These are phyloP conservation scores for Melospiza melodia DNA, from an alignment of 2,113 vertebrate species.

Conservation along the genomic window DNA sequence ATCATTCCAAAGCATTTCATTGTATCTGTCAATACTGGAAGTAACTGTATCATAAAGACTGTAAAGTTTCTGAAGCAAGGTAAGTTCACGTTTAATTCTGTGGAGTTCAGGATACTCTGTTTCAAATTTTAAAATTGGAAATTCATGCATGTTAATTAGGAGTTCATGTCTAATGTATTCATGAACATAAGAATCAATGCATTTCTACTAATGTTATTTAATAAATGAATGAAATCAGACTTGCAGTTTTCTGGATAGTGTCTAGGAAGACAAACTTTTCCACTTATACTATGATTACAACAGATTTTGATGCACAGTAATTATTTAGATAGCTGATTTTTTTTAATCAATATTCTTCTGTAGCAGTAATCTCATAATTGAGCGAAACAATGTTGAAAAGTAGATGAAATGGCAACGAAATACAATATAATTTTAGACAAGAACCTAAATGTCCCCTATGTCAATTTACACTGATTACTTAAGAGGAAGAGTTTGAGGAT, in stretches of 20 bases:
- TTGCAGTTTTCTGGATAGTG: background rate
- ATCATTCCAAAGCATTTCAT: constrained; percentile 80
- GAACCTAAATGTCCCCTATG: background rate
- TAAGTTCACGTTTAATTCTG: constrained; percentile 79
- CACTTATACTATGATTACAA: background rate
- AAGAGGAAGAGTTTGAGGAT: background rate
- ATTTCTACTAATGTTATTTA: background rate
- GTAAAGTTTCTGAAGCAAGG: constrained; percentile 83
- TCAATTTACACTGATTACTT: background rate
- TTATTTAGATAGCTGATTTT: background rate
- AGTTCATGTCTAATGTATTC: background rate
- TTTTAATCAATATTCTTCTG: background rate
- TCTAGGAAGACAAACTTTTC: background rate
- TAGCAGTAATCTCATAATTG: background rate
- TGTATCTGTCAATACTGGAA: constrained; percentile 70
- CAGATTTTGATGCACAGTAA: background rate
- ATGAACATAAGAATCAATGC: background rate
- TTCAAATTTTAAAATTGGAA: constrained; percentile 11
- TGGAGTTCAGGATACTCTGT: constrained; percentile 83
- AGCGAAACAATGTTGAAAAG: background rate
- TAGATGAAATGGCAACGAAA: background rate
- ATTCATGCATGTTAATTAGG: background rate
- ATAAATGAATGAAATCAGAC: background rate
- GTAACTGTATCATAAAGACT: constrained; percentile 77
- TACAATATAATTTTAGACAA: background rate